Base-by-base conservation (phyloP, 2,797 vertebrate genomes). In the Enteromius paludinosus region DNA sequence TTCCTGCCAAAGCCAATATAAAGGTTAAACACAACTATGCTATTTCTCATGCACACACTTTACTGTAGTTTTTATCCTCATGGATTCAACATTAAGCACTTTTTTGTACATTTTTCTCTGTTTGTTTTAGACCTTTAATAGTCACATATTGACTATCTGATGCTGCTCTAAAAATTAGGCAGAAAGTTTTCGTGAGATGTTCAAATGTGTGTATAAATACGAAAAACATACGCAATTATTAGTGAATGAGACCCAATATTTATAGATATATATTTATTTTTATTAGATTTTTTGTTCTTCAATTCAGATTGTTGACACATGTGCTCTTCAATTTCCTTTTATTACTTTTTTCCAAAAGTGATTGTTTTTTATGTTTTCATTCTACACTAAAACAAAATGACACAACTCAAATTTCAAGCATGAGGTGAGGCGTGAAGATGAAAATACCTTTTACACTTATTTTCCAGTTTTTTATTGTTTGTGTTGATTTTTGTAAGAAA, bases 401-500 rank as follows among this genome's bases (percentile, higher is more conserved):
- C 9, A 20, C n/a, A 25, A 28, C 4, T 33, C 10, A 72, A 52
- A 33, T 33, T 20, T 33, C 20, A 52, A 52, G 8, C 45, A n/a
- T 7, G 4, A 71, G 69, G 45, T 11, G 17, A 49, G 9, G 17
- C 0, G 3, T 25, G n/a, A 38, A n/a, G 7, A 11, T n/a, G 59
- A 25, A 75, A 54, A 56, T n/a, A n/a, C 33, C 45, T n/a, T 23
- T 35, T 17, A 64, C 56, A 61, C 52, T 17, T 43, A 41, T 43
- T 23, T 18, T 14, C 70, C 3, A 14, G 18, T 20, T 52, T 38
- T 52, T 5, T 38, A 56, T 65, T 47, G 38, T 64, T 62, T 47
- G 4, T 61, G 30, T 66, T 10, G 61, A 78, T 65, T 65, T 78
- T 47, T 66, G 17, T 38, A 45, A 74, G 28, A 74, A 65, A 65